A percentile compares a stretch with the other conserved stretches of the same genome.
phyloP scores from a whole-genome alignment of 35 echinoderm and acorn worm genomes.

The Heliocidaris erythrogramma region DNA sequence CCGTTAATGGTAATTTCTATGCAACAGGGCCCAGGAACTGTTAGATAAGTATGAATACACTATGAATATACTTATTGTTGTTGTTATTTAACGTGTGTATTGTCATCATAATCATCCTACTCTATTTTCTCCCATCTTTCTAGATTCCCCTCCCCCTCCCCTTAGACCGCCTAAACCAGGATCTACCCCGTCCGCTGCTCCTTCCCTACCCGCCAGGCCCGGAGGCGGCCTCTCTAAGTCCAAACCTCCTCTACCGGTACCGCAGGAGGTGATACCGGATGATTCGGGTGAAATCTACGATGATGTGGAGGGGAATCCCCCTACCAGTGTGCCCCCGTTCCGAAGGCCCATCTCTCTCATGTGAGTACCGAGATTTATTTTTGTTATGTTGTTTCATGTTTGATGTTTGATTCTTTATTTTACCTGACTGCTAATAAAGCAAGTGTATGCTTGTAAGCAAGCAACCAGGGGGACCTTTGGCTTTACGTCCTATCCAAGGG shows the following conservation, averaged over 20 bases:
- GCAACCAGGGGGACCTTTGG: no score
- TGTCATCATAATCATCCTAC: no score
- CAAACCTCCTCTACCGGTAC: neutral
- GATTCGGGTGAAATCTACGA: slow-evolving; percentile 23
- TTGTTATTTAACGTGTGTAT: no score
- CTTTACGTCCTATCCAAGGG: no score
- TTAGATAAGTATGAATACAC: no score
- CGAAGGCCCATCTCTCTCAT: neutral
- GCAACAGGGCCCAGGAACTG: no score
- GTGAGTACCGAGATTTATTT: neutral
- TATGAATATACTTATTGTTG: no score
- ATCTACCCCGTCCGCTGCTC: neutral
- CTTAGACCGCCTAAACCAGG: slow-evolving; percentile 1
- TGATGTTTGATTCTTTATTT: no score
- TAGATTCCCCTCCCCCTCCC: neutral
- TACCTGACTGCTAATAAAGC: no score
- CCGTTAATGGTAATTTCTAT: no score
- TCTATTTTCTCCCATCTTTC: neutral
- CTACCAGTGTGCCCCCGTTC: neutral
- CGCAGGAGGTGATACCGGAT: neutral
- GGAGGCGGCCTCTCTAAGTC: neutral
- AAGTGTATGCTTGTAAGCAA: no score
- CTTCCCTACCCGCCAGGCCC: slow-evolving; percentile 3
- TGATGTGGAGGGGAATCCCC: neutral
- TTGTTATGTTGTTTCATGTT: no score